A percentile compares a stretch with the other conserved stretches of the same genome.
phyloP scores from a whole-genome alignment of 2,797 vertebrate genomes.

The Eurystomus glaucurus region DNA sequence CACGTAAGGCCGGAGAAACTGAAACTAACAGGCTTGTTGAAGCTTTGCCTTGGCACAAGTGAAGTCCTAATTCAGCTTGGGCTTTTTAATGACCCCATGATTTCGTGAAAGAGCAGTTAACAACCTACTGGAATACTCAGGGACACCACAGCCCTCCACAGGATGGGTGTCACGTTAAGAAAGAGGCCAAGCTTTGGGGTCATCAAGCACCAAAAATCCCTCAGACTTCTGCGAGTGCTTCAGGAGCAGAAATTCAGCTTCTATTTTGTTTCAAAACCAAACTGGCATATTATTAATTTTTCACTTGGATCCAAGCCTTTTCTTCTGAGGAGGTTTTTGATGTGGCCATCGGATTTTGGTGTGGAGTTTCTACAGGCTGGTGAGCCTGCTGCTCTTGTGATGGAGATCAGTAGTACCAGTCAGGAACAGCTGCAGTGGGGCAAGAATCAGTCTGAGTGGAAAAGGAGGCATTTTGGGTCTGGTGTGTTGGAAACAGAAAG shows the following conservation, averaged over 20 bases:
- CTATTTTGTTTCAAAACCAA: neutral
- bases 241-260: neutral
- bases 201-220: neutral
- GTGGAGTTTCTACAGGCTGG: neutral
- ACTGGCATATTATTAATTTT: neutral
- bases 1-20: neutral
- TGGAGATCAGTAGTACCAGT: neutral
- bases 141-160: neutral
- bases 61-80: neutral
- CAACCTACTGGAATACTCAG: neutral
- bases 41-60: neutral
- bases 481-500: neutral
- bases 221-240: rapidly evolving
- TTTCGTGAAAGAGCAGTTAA: neutral
- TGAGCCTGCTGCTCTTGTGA: neutral
- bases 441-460: neutral
- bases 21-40: rapidly evolving
- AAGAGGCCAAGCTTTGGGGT: neutral
- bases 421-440: neutral
- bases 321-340: neutral
- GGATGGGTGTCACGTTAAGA: neutral
- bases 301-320: neutral
- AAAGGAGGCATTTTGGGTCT: neutral
- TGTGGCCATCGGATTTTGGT: neutral
- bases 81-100: neutral